Evolutionary conservation across 1,140 invertebrate species (phyloP).

Genomic region (Xylocopa sonorina): DNA sequence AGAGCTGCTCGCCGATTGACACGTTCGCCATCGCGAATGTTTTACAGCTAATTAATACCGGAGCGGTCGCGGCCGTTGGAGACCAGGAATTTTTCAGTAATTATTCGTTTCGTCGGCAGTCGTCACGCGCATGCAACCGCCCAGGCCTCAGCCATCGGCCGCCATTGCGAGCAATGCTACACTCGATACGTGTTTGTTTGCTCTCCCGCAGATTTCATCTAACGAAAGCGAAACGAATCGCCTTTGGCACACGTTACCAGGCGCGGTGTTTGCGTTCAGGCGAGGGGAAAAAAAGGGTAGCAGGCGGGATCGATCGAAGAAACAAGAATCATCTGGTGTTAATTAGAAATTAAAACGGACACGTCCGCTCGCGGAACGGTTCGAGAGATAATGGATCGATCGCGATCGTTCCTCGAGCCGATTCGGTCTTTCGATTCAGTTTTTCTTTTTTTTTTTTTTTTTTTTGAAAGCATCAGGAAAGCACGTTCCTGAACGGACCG

Average conservation of each 20-base stretch:
- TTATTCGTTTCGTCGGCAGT: conserved; percentile 62
- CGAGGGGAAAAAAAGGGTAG: background rate
- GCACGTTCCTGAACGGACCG: conserved; percentile 12
- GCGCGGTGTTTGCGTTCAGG: too few species aligned
- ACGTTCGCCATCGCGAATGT: conserved; percentile 56
- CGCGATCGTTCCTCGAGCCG: background rate
- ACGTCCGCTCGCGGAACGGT: too few species aligned
- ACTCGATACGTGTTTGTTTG: conserved; percentile 21
- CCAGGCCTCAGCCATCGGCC: background rate
- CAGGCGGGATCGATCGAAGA: background rate
- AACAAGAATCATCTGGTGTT: too few species aligned
- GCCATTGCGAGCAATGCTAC: conserved; percentile 11
- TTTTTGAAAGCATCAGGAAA: conserved; percentile 40
- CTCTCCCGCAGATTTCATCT: conserved; percentile 21
- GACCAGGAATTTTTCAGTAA: conserved; percentile 66
- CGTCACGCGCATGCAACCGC: conserved; percentile 27
- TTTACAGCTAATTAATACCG: conserved; percentile 67
- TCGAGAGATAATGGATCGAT: background rate
- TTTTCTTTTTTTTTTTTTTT: too few species aligned
- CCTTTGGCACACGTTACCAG: too few species aligned
- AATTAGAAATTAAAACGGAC: too few species aligned
- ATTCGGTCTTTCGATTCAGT: background rate
- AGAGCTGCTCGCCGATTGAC: conserved; percentile 50
- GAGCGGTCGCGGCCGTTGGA: conserved; percentile 59
- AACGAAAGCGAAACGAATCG: conserved; percentile 27